phyloP scores from a whole-genome alignment of 2,888 invertebrate species.

The Cheilosia variabilis region DNA sequence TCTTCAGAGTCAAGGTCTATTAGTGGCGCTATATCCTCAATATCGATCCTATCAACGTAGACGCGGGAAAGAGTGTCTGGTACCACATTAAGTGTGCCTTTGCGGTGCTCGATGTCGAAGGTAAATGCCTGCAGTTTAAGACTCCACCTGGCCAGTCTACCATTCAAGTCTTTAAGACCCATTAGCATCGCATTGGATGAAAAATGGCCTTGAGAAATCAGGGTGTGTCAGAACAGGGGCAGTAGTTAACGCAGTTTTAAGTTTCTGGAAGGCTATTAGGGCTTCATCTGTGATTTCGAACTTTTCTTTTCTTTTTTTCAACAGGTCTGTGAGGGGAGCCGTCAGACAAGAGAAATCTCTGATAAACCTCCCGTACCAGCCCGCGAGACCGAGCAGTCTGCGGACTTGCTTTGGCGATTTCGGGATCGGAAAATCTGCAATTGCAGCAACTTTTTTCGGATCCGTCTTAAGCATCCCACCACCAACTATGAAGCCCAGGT shows the following conservation, averaged over 20 bases:
- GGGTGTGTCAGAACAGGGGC: conserved; percentile 63
- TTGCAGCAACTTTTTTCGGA: not conserved
- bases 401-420: too few relatives aligned
- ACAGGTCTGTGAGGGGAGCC: too few relatives aligned
- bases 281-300: conserved; percentile 46
- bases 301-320: conserved; percentile 20
- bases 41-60: not conserved
- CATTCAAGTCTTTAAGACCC: not conserved
- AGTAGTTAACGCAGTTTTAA: conserved; percentile 43
- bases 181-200: conserved; percentile 55
- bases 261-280: conserved; percentile 29
- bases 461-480: conserved; percentile 32
- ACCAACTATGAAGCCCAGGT: conserved; percentile 8
- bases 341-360: too few relatives aligned
- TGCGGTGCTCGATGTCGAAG: conserved; percentile 71
- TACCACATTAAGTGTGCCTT: conserved; percentile 57
- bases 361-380: not conserved
- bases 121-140: not conserved
- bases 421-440: not conserved
- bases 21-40: not conserved
- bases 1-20: conserved; percentile 15
- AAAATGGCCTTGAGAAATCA: conserved; percentile 19
- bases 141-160: not conserved
- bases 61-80: not conserved
- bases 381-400: not conserved